A percentile compares a stretch with the other conserved stretches of the same genome.
Conservation (phyloP, 2,888 invertebrate genomes). For the Stenchaetothrips biformis region DNA sequence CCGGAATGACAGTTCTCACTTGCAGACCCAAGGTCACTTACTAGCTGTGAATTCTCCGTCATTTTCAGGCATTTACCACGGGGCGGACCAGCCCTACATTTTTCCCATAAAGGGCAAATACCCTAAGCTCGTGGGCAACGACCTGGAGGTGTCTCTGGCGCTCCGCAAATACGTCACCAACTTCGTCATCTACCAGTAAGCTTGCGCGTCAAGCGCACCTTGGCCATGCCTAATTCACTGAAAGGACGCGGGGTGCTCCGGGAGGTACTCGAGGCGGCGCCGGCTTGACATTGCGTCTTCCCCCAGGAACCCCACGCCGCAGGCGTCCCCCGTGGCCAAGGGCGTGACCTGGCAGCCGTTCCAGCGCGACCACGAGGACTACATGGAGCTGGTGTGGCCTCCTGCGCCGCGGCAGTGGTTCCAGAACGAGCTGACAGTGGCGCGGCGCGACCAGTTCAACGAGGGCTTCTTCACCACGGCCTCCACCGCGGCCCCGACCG, state of each 20-base stretch:
- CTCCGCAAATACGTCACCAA: not conserved
- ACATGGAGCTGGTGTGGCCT: constrained; percentile 14
- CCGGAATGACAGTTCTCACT: not conserved
- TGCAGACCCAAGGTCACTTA: too few species aligned
- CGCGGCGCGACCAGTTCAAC: not conserved
- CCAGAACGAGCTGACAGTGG: not conserved
- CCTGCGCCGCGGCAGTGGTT: not conserved
- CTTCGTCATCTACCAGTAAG: constrained; percentile 12
- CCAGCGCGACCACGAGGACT: not conserved
- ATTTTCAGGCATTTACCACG: not conserved
- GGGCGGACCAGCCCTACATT: not conserved
- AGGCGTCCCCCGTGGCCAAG: not conserved
- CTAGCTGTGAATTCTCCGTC: not conserved
- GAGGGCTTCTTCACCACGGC: not conserved
- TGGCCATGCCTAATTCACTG: not conserved
- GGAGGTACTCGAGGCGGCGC: too few species aligned
- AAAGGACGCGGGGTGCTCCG: too few species aligned
- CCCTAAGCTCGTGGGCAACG: not conserved
- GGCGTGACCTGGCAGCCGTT: not conserved
- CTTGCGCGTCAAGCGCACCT: not conserved
- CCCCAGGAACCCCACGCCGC: constrained; percentile 1
- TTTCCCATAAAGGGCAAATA: not conserved
- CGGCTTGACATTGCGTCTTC: not conserved
- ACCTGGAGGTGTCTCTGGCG: not conserved
- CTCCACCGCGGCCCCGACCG: not conserved